phyloP scores from a whole-genome alignment of 2,113 vertebrate genomes.

The Hippotragus niger region DNA sequence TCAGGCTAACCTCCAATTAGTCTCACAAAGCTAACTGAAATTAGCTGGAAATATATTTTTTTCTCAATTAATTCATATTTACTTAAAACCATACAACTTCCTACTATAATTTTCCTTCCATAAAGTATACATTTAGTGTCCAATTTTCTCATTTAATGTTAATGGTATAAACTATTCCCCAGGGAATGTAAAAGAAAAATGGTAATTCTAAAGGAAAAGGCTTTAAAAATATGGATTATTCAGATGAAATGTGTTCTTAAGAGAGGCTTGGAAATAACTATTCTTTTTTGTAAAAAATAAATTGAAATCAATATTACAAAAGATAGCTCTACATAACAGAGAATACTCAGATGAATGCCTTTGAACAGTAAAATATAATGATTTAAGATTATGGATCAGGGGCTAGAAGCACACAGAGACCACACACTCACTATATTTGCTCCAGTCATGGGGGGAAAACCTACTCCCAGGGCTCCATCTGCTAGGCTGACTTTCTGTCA shows the following conservation, averaged over 20 bases:
- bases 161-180: background rate
- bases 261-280: background rate
- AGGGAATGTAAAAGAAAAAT: background rate
- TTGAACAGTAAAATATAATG: background rate
- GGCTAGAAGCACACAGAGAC: background rate
- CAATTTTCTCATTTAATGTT: background rate
- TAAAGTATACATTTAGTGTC: background rate
- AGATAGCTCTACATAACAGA: background rate
- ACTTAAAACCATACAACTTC: background rate
- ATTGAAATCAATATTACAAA: background rate
- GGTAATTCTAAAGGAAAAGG: background rate
- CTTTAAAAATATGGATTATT: background rate
- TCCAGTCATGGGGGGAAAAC: background rate
- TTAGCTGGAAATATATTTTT: constrained; percentile 25
- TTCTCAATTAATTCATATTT: constrained; percentile 14
- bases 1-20: background rate
- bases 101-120: background rate
- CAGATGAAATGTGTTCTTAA: background rate
- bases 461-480: background rate
- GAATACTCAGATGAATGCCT: background rate
- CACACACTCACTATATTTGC: background rate
- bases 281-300: background rate
- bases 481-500: background rate
- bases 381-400: background rate
- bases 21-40: background rate